Percentiles rank a stretch among this genome's conserved stretches.
These are phyloP conservation scores for Tachycineta bicolor DNA, from an alignment of 2,113 vertebrate genomes.

Conservation along the genomic window DNA sequence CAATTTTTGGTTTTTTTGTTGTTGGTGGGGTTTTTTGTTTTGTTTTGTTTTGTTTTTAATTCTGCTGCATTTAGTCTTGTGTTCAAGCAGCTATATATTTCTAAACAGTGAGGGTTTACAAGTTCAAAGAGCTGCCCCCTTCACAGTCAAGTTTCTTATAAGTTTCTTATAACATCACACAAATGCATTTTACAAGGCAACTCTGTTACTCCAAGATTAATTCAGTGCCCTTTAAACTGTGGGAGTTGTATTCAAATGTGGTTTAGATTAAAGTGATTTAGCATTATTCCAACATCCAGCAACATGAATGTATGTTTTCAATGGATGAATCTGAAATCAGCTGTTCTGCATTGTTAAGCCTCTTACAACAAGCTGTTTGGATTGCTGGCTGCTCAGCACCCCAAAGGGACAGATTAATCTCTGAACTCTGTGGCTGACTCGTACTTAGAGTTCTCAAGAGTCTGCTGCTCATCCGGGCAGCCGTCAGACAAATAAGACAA, in stretches of 20 bases:
- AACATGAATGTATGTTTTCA: conserved; percentile 62
- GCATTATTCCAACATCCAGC: conserved; percentile 54
- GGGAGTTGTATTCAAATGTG: conserved; percentile 64
- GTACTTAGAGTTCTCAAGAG: not conserved
- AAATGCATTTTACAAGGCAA: conserved; percentile 60
- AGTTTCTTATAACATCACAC: conserved; percentile 55
- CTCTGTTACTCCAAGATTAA: conserved; percentile 63
- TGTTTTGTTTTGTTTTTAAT: not conserved
- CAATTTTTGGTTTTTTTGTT: not conserved
- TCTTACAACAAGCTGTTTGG: conserved; percentile 56
- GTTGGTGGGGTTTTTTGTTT: too few relatives aligned
- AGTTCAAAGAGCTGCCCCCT: conserved; percentile 60
- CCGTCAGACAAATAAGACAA: conserved; percentile 18
- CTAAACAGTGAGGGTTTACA: conserved; percentile 27
- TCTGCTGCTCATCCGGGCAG: conserved; percentile 40
- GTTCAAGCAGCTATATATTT: conserved; percentile 30
- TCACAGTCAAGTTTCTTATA: conserved; percentile 41
- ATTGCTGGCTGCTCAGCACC: conserved; percentile 57
- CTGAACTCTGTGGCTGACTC: conserved; percentile 55
- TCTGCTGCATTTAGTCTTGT: not conserved
- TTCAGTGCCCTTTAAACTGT: conserved; percentile 68
- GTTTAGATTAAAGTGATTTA: conserved; percentile 73
- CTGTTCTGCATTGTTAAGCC: conserved; percentile 61
- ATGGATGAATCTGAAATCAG: conserved; percentile 64
- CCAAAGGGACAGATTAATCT: conserved; percentile 66